A percentile compares a stretch with the other conserved stretches of the same genome.
These are phyloP conservation scores for Atrichornis clamosus DNA, from an alignment of 2,113 vertebrate species.

Conservation along the genomic window DNA sequence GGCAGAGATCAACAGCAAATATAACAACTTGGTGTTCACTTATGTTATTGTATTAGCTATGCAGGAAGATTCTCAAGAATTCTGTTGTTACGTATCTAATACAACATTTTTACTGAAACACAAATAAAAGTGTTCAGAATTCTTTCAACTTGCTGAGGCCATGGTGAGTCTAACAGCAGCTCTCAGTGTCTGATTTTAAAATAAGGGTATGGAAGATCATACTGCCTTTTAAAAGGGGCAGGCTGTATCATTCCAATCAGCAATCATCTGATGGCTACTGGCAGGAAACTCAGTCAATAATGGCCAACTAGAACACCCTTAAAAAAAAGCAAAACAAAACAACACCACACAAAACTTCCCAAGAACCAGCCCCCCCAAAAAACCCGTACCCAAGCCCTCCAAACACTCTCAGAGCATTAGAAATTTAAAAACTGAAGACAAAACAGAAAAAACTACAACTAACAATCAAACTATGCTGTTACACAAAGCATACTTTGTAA, in stretches of 20 bases:
- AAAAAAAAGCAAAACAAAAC: background rate
- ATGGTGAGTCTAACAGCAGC: background rate
- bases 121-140: background rate
- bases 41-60: background rate
- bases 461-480: background rate
- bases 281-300: background rate
- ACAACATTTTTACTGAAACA: background rate
- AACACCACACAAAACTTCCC: background rate
- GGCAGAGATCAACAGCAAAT: background rate
- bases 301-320: background rate
- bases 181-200: background rate
- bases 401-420: background rate
- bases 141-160: background rate
- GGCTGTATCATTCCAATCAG: background rate
- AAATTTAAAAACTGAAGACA: background rate
- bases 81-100: background rate
- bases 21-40: background rate
- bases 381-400: background rate
- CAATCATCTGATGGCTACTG: background rate
- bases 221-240: background rate
- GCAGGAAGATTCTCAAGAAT: background rate
- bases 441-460: background rate
- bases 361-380: background rate
- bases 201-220: background rate
- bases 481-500: constrained; percentile 79